Evolutionary conservation across 2,888 invertebrate species (phyloP).

Genomic region (Pherbina coryleti): DNA sequence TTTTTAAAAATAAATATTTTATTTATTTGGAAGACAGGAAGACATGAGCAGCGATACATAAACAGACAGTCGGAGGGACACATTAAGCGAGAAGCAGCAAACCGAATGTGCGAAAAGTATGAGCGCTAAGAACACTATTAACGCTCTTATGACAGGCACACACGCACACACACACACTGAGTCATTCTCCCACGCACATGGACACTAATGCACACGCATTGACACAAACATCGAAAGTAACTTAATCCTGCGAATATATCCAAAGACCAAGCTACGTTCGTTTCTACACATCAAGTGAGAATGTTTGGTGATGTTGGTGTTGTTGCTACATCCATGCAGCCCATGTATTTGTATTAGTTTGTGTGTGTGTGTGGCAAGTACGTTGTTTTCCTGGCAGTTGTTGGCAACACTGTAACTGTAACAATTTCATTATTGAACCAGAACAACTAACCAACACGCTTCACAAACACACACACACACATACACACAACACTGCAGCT

Average conservation of each 20-base stretch:
- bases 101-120: slow-evolving; percentile 16
- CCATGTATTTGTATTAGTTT: background rate
- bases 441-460: slow-evolving; percentile 1
- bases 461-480: background rate
- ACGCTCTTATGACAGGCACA: slow-evolving; percentile 37
- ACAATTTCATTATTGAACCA: slow-evolving; percentile 29
- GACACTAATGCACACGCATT: background rate
- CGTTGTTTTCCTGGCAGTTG: background rate
- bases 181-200: background rate
- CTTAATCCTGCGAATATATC: slow-evolving; percentile 23
- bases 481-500: slow-evolving; percentile 19
- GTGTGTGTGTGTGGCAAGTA: background rate
- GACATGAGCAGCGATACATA: background rate
- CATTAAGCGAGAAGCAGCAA: background rate
- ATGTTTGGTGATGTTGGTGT: background rate
- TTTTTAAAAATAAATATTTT: slow-evolving; percentile 24
- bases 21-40: slow-evolving; percentile 15
- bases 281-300: background rate
- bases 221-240: slow-evolving; percentile 5
- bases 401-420: slow-evolving; percentile 6
- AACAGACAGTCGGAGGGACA: background rate
- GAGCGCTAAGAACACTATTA: slow-evolving; percentile 41
- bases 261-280: slow-evolving; percentile 20
- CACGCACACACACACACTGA: background rate
- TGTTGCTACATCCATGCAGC: background rate